These are phyloP conservation scores for Limnephilus lunatus DNA, from an alignment of 2,888 invertebrate genomes.

Conservation along the genomic window DNA sequence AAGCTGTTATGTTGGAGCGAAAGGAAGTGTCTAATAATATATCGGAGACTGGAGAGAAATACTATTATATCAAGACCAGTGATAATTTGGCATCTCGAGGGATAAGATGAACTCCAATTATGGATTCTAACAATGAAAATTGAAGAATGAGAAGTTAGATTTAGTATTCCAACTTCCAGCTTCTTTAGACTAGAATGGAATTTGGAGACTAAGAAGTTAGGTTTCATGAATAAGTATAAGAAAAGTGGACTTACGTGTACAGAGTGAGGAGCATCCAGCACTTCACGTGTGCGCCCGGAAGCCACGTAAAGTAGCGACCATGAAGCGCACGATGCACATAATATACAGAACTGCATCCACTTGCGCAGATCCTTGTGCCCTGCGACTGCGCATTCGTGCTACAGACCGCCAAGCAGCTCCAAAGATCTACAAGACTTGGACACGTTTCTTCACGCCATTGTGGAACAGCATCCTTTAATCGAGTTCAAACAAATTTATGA, in stretches of 20 bases:
- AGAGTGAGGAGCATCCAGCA: constrained; percentile 85
- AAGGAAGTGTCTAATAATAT: neutral
- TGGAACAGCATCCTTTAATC: constrained; percentile 14
- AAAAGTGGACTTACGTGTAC: constrained; percentile 79
- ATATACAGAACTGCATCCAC: constrained; percentile 56
- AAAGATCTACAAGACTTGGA: constrained; percentile 36
- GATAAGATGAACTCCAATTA: neutral
- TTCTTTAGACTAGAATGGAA: neutral
- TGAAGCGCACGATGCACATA: constrained; percentile 78
- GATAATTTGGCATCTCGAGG: neutral
- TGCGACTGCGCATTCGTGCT: constrained; percentile 53
- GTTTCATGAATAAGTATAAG: neutral
- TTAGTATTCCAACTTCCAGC: neutral
- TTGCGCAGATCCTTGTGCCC: constrained; percentile 48
- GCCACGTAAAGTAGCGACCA: constrained; percentile 80
- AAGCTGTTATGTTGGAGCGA: neutral
- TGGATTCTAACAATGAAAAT: neutral
- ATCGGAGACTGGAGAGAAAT: neutral
- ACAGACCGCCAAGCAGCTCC: constrained; percentile 46
- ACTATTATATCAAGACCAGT: neutral
- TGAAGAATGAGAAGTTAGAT: neutral
- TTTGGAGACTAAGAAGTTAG: neutral
- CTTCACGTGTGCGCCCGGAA: constrained; percentile 79
- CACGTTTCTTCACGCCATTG: constrained; percentile 28
- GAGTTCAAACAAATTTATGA: neutral